Conservation (phyloP, 2,888 invertebrate species). For the Leucoma salicis region DNA sequence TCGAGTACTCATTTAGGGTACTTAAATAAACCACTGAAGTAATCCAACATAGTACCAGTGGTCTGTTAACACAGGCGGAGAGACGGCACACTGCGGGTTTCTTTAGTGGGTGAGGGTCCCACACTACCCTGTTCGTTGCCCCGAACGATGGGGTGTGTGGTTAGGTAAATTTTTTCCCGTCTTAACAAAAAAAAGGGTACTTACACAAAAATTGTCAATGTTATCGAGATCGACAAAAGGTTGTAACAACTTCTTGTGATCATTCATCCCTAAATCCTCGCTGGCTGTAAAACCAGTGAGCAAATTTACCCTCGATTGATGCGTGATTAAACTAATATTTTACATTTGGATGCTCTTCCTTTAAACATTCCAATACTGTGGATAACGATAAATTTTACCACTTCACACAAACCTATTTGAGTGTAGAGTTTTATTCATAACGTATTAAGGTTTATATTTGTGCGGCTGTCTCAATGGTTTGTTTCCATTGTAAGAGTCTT, state of each 20-base stretch:
- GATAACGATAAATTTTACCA: slow-evolving; percentile 11
- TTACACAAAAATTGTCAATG: too few relatives aligned
- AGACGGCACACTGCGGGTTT: too few relatives aligned
- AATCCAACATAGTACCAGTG: too few relatives aligned
- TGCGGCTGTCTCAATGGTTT: not conserved
- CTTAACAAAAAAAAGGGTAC: too few relatives aligned
- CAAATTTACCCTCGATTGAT: slow-evolving; percentile 38
- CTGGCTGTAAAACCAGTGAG: slow-evolving; percentile 27
- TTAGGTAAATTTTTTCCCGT: too few relatives aligned
- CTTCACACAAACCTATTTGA: not conserved
- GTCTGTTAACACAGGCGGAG: too few relatives aligned
- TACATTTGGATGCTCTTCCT: slow-evolving; percentile 38
- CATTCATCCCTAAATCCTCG: slow-evolving; percentile 32
- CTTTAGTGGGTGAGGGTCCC: too few relatives aligned
- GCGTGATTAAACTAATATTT: slow-evolving; percentile 48
- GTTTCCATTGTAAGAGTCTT: slow-evolving; percentile 21
- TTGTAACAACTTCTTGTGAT: slow-evolving; percentile 4
- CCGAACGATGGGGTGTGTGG: too few relatives aligned
- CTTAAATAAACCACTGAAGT: too few relatives aligned
- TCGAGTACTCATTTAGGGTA: too few relatives aligned
- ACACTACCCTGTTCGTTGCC: too few relatives aligned
- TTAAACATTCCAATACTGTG: slow-evolving; percentile 25
- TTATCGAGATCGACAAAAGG: not conserved
- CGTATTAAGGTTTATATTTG: not conserved
- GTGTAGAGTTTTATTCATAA: slow-evolving; percentile 5